phyloP scores from a whole-genome alignment of 2,113 vertebrate genomes.

The Thunnus thynnus region DNA sequence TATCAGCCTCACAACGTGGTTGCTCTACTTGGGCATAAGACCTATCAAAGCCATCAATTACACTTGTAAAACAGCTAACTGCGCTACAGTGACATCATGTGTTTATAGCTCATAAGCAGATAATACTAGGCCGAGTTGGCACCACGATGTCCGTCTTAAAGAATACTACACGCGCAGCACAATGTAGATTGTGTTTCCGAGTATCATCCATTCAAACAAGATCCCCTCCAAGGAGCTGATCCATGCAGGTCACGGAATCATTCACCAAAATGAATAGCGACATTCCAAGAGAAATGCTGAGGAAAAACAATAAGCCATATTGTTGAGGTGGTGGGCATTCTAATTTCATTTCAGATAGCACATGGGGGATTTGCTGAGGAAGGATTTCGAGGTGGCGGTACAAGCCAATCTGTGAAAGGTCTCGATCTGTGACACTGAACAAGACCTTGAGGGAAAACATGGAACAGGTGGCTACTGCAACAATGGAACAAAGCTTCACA shows the following conservation, averaged over 20 bases:
- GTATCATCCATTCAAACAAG: slow-evolving; percentile 48
- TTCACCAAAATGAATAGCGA: slow-evolving; percentile 58
- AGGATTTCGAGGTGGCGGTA: slow-evolving; percentile 23
- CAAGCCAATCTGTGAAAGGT: slow-evolving; percentile 60
- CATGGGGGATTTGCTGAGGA: slow-evolving; percentile 42
- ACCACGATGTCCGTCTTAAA: slow-evolving; percentile 32
- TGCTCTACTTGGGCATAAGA: slow-evolving; percentile 25
- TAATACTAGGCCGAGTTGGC: slow-evolving; percentile 43
- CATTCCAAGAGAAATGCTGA: slow-evolving; percentile 52
- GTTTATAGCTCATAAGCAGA: slow-evolving; percentile 54
- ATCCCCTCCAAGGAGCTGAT: slow-evolving; percentile 40
- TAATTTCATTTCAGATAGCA: slow-evolving; percentile 63
- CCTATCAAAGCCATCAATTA: slow-evolving; percentile 40
- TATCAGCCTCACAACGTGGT: slow-evolving; percentile 16
- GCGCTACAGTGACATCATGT: slow-evolving; percentile 41
- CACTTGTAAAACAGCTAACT: slow-evolving; percentile 44
- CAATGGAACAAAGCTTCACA: slow-evolving; percentile 29
- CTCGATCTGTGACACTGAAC: slow-evolving; percentile 55
- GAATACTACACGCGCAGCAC: slow-evolving; percentile 28
- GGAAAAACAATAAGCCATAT: slow-evolving; percentile 56
- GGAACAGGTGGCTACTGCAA: slow-evolving; percentile 52
- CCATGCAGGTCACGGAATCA: slow-evolving; percentile 48
- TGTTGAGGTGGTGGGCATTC: slow-evolving; percentile 44
- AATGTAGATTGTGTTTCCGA: slow-evolving; percentile 37
- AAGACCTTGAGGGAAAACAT: slow-evolving; percentile 59